Evolutionary conservation across 2,797 vertebrate species (phyloP).

Genomic region (Myripristis murdjan): DNA sequence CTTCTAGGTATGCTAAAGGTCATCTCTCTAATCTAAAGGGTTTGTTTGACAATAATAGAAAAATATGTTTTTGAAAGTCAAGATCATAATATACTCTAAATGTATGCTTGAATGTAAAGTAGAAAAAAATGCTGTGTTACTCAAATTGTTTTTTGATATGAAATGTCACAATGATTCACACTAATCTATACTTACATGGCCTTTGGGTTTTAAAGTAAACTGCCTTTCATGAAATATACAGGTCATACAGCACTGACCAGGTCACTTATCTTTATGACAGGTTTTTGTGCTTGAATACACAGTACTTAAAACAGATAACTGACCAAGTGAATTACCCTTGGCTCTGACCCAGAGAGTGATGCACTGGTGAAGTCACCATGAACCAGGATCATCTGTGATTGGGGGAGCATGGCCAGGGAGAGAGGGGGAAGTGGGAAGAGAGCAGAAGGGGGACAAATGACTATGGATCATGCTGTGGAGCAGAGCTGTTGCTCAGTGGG

Average conservation of each 20-base stretch:
- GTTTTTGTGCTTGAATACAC: slow-evolving; percentile 16
- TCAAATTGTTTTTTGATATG: slow-evolving; percentile 32
- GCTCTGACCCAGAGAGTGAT: slow-evolving; percentile 49
- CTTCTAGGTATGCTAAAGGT: slow-evolving; percentile 68
- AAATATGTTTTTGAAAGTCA: slow-evolving; percentile 41
- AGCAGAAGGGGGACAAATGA: slow-evolving; percentile 39
- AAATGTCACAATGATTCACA: slow-evolving; percentile 39
- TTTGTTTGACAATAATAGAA: slow-evolving; percentile 65
- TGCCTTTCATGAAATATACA: slow-evolving; percentile 8
- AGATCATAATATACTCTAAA: neutral
- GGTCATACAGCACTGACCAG: slow-evolving; percentile 20
- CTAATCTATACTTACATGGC: slow-evolving; percentile 22
- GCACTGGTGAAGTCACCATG: slow-evolving; percentile 63
- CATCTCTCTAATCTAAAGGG: slow-evolving; percentile 70
- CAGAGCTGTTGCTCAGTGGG: slow-evolving; percentile 72
- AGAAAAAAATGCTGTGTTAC: slow-evolving; percentile 11
- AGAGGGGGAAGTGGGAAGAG: slow-evolving; percentile 8
- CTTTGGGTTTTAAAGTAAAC: slow-evolving; percentile 32
- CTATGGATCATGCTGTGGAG: slow-evolving; percentile 67
- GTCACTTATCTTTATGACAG: slow-evolving; percentile 39
- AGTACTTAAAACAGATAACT: slow-evolving; percentile 41
- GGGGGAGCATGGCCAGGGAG: slow-evolving; percentile 38
- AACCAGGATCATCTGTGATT: slow-evolving; percentile 60
- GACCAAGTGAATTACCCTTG: slow-evolving; percentile 14
- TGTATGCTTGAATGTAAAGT: slow-evolving; percentile 42